phyloP scores from a whole-genome alignment of 2,113 vertebrate species.

The Leptocoma aspasia region DNA sequence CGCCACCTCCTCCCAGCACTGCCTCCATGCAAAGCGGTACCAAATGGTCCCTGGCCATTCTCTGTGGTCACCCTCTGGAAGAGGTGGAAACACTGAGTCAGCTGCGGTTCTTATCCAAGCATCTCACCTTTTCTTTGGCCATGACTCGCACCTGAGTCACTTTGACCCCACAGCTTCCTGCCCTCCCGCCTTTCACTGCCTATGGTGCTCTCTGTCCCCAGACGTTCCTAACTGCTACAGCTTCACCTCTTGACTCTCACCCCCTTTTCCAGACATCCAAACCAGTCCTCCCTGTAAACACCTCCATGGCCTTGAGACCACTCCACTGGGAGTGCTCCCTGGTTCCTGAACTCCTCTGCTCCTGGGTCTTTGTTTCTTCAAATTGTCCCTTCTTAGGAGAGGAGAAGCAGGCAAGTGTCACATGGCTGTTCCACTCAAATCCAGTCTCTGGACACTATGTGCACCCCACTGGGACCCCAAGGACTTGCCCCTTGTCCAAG shows the following conservation, averaged over 20 bases:
- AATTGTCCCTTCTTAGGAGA: background rate
- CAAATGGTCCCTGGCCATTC: background rate
- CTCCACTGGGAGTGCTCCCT: background rate
- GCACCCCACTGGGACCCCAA: background rate
- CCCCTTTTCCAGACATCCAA: background rate
- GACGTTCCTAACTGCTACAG: background rate
- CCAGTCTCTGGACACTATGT: background rate
- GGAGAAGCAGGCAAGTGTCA: background rate
- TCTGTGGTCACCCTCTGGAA: background rate
- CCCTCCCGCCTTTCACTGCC: conserved; percentile 23
- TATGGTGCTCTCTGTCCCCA: background rate
- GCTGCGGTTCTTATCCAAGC: background rate
- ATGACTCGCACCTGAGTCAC: conserved; percentile 42
- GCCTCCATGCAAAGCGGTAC: accelerated
- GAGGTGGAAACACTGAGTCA: conserved; percentile 54
- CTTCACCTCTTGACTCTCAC: background rate
- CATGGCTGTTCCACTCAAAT: background rate
- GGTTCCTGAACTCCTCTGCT: background rate
- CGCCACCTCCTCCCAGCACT: accelerated
- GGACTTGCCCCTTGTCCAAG: background rate
- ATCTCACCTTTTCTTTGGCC: conserved; percentile 43
- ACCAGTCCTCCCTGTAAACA: background rate
- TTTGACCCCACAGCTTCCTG: conserved; percentile 38
- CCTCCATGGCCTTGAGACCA: background rate
- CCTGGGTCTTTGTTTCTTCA: background rate